These are phyloP conservation scores for Jaculus jaculus DNA, from an alignment of 2,113 vertebrate species.

Conservation along the genomic window DNA sequence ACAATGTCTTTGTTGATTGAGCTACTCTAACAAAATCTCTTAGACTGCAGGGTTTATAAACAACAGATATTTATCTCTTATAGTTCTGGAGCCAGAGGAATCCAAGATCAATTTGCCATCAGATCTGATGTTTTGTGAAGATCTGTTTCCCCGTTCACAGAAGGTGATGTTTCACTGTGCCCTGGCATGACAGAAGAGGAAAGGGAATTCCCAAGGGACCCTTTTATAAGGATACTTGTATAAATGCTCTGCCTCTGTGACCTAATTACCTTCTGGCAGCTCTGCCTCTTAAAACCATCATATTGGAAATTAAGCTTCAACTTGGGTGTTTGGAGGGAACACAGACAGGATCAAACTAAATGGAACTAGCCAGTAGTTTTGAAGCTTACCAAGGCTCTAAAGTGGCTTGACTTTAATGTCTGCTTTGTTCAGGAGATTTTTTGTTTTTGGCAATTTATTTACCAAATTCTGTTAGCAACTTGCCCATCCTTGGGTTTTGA, in stretches of 20 bases:
- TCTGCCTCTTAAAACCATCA: not conserved
- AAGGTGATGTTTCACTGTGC: not conserved
- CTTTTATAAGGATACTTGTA: not conserved
- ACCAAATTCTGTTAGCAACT: not conserved
- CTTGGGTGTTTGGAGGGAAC: not conserved
- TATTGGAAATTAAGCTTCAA: not conserved
- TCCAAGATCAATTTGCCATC: not conserved
- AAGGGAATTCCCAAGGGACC: not conserved
- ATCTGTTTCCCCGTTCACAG: not conserved
- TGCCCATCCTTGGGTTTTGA: constrained; percentile 32
- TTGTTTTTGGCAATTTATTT: not conserved
- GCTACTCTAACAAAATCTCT: not conserved
- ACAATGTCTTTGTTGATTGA: not conserved
- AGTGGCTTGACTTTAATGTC: constrained; percentile 5
- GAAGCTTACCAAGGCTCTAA: not conserved
- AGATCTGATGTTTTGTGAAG: not conserved
- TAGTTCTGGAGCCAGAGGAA: not conserved
- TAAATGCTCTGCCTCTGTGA: not conserved
- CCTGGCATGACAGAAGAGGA: not conserved
- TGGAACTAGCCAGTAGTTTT: not conserved
- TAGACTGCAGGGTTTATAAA: not conserved
- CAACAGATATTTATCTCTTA: not conserved
- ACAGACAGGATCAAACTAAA: not conserved
- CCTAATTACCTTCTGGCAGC: not conserved
- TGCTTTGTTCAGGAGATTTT: not conserved